phyloP scores from a whole-genome alignment of 2,113 vertebrate genomes.

The Euleptes europaea region DNA sequence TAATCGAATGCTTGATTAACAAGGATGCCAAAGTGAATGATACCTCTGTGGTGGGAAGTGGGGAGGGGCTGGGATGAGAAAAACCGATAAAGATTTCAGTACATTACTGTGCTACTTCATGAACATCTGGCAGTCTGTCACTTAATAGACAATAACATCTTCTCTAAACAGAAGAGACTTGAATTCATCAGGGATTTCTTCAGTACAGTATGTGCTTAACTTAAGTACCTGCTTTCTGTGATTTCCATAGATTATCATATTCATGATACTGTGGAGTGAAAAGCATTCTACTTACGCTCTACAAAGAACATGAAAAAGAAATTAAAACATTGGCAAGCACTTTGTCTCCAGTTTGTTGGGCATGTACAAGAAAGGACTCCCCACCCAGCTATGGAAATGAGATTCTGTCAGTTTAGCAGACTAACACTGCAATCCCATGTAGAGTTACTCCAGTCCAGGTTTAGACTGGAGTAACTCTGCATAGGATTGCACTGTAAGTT shows the following conservation, averaged over 20 bases:
- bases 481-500: background rate
- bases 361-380: slow-evolving; percentile 74
- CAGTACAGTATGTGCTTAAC: slow-evolving; percentile 81
- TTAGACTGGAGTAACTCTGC: too few species aligned
- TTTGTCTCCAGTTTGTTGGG: slow-evolving; percentile 85
- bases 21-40: slow-evolving; percentile 57
- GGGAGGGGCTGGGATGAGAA: slow-evolving; percentile 34
- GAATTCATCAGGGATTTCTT: slow-evolving; percentile 81
- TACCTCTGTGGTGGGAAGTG: slow-evolving; percentile 39
- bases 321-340: slow-evolving; percentile 83
- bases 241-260: slow-evolving; percentile 93
- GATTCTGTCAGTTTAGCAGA: slow-evolving; percentile 74
- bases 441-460: too few species aligned
- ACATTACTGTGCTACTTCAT: slow-evolving; percentile 68
- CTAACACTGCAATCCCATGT: background rate
- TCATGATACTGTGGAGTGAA: slow-evolving; percentile 83
- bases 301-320: slow-evolving; percentile 79
- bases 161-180: slow-evolving; percentile 80
- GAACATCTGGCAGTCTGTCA: slow-evolving; percentile 83
- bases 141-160: slow-evolving; percentile 79
- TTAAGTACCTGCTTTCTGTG: slow-evolving; percentile 82
- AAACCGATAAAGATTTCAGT: slow-evolving; percentile 68
- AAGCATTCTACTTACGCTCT: slow-evolving; percentile 78
- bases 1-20: slow-evolving; percentile 64
- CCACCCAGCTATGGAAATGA: slow-evolving; percentile 77